phyloP scores from a whole-genome alignment of 2,888 invertebrate species.

The Kuschelorhynchus macadamiae region DNA sequence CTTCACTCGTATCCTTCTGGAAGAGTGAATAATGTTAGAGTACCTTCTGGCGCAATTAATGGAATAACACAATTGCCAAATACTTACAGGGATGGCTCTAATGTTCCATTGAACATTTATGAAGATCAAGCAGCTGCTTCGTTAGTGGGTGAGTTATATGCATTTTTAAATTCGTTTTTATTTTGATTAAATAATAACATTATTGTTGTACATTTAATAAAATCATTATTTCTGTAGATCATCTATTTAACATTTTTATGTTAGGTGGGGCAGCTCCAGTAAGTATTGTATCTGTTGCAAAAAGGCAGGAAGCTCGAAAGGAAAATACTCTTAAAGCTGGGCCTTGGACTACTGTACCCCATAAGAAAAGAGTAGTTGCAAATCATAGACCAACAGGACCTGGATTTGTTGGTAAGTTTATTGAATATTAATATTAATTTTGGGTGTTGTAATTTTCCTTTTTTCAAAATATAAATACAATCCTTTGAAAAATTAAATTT shows the following conservation, averaged over 20 bases:
- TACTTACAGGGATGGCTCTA: slow-evolving; percentile 9
- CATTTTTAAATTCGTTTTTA: background rate
- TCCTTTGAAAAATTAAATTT: no score
- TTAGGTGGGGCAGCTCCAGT: slow-evolving; percentile 63
- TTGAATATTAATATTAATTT: no score
- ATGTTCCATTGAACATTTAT: slow-evolving; percentile 19
- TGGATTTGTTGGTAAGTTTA: slow-evolving; percentile 69
- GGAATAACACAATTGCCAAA: slow-evolving; percentile 19
- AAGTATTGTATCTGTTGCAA: slow-evolving; percentile 73
- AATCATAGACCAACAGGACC: slow-evolving; percentile 51
- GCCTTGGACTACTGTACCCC: slow-evolving; percentile 75
- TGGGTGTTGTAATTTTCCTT: no score
- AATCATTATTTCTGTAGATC: no score
- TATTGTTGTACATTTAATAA: no score
- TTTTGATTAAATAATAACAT: background rate
- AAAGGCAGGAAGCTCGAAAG: slow-evolving; percentile 72
- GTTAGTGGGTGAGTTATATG: slow-evolving; percentile 23
- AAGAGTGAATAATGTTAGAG: slow-evolving; percentile 70
- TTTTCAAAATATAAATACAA: background rate
- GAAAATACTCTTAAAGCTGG: slow-evolving; percentile 82
- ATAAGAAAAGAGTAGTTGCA: slow-evolving; percentile 61
- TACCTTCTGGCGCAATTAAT: slow-evolving; percentile 41
- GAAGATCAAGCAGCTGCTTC: slow-evolving; percentile 30
- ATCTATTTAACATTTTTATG: no score
- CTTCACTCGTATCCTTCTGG: slow-evolving; percentile 78